Evolutionary conservation across 2,113 vertebrate species (phyloP).

Genomic region (Brachyhypopomus occidentalis): DNA sequence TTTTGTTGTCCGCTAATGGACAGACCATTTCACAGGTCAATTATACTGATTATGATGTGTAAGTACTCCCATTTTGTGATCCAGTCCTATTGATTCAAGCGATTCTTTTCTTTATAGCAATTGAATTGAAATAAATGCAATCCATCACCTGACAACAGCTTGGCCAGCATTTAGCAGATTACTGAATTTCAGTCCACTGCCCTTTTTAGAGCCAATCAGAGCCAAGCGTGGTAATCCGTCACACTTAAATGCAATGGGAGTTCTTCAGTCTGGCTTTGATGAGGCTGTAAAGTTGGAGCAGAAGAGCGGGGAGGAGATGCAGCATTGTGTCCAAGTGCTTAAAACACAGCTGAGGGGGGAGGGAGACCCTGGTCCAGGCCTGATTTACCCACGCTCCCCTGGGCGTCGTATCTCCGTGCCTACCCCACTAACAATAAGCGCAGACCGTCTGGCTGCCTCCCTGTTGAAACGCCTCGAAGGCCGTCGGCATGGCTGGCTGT

Average conservation of each 20-base stretch:
- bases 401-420: conserved; percentile 64
- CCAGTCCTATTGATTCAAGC: not conserved
- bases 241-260: conserved; percentile 56
- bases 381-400: conserved; percentile 70
- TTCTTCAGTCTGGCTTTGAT: conserved; percentile 67
- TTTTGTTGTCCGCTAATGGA: not conserved
- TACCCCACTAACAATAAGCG: conserved; percentile 33
- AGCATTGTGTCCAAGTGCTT: conserved; percentile 60
- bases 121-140: conserved; percentile 17
- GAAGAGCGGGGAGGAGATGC: conserved; percentile 48
- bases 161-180: not conserved
- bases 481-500: conserved; percentile 28
- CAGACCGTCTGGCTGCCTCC: conserved; percentile 31
- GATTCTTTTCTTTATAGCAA: not conserved
- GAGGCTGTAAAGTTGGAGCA: conserved; percentile 67
- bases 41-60: not conserved
- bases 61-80: not conserved
- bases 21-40: conserved; percentile 6
- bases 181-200: conserved; percentile 34
- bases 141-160: conserved; percentile 11
- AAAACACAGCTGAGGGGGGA: conserved; percentile 66
- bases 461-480: conserved; percentile 50
- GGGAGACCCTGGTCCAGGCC: conserved; percentile 64
- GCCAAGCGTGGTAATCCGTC: conserved; percentile 56
- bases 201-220: conserved; percentile 50